Percentiles rank a stretch among this genome's conserved stretches.
Evolutionary conservation across 2,113 vertebrate species (phyloP).

Genomic region (Oncorhynchus clarkii): DNA sequence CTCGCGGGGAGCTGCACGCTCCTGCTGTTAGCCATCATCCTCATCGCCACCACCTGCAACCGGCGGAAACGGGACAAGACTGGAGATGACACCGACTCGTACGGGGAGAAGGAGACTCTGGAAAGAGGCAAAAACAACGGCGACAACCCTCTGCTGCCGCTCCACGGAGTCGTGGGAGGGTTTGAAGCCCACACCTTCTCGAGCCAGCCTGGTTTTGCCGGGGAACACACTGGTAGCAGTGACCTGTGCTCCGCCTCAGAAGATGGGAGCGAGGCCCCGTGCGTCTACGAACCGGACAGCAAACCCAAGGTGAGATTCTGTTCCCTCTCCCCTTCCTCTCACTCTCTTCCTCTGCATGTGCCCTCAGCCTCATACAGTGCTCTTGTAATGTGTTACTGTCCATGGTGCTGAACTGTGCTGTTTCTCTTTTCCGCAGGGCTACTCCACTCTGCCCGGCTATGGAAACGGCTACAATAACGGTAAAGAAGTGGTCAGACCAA

Average conservation of each 20-base stretch:
- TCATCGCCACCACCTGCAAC: conserved; percentile 94
- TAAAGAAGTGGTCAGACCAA: conserved; percentile 83
- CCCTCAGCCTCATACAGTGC: not conserved
- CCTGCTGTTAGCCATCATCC: conserved; percentile 92
- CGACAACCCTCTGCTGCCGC: conserved; percentile 73
- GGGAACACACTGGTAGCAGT: conserved; percentile 70
- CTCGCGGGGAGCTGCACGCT: conserved; percentile 95
- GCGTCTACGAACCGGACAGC: conserved; percentile 86
- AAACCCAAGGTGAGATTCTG: conserved; percentile 82
- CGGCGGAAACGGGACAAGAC: conserved; percentile 81
- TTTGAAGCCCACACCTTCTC: conserved; percentile 87
- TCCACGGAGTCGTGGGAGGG: conserved; percentile 65
- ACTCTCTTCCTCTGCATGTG: not conserved
- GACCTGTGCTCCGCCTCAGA: conserved; percentile 79
- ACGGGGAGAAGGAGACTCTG: conserved; percentile 73
- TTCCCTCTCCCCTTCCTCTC: too few species aligned
- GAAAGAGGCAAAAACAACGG: conserved; percentile 76
- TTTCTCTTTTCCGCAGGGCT: conserved; percentile 70
- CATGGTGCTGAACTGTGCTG: conserved; percentile 12
- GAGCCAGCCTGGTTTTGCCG: conserved; percentile 80
- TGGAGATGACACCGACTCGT: conserved; percentile 68
- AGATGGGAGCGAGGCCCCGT: conserved; percentile 77
- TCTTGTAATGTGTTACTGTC: not conserved
- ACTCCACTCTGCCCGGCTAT: conserved; percentile 80
- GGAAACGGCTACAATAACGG: conserved; percentile 79